Evolutionary conservation across 2,797 vertebrate species (phyloP).

Genomic region (Onychomys leucogaster): DNA sequence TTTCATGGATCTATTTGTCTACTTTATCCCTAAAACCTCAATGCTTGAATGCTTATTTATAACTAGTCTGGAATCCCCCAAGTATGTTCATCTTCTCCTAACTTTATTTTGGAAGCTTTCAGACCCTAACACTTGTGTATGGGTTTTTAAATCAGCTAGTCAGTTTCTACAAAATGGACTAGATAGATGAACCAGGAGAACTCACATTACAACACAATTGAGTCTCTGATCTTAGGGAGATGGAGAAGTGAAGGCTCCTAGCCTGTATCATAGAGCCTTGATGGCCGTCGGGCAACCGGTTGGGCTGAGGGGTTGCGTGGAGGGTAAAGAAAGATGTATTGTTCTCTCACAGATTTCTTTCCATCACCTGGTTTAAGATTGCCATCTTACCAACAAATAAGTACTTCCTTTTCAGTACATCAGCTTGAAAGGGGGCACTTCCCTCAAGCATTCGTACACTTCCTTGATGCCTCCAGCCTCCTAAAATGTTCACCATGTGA

Average conservation of each 20-base stretch:
- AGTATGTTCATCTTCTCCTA: not conserved
- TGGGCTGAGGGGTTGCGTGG: not conserved
- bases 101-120: not conserved
- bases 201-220: not conserved
- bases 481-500: not conserved
- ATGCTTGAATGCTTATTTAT: not conserved
- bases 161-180: not conserved
- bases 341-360: not conserved
- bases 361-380: not conserved
- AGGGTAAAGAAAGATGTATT: not conserved
- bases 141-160: not conserved
- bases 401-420: not conserved
- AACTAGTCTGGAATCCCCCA: not conserved
- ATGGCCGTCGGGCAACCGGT: too few relatives aligned
- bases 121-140: not conserved
- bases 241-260: not conserved
- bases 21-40: not conserved
- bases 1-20: not conserved
- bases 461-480: not conserved
- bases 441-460: not conserved
- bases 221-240: not conserved
- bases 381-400: not conserved
- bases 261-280: not conserved
- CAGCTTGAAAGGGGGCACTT: not conserved
- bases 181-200: not conserved